Evolutionary conservation across 2,888 invertebrate species (phyloP).

Genomic region (Nomada fucata): DNA sequence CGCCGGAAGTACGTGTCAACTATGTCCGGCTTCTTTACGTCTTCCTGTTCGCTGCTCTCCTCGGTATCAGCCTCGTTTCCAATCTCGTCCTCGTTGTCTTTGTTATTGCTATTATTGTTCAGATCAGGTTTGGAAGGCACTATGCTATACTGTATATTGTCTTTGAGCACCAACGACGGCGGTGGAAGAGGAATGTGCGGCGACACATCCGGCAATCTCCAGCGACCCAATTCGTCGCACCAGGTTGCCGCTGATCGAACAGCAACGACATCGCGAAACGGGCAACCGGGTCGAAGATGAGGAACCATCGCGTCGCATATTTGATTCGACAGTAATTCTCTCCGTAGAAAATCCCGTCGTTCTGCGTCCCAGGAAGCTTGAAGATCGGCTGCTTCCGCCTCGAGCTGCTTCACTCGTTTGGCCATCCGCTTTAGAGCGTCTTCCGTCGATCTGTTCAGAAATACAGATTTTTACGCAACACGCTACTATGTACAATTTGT

Average conservation of each 20-base stretch:
- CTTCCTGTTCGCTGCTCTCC: conserved; percentile 45
- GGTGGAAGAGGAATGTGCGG: conserved; percentile 79
- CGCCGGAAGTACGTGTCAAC: conserved; percentile 81
- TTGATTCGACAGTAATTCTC: conserved; percentile 81
- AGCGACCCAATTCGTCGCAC: conserved; percentile 82
- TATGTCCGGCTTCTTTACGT: conserved; percentile 73
- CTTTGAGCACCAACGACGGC: conserved; percentile 68
- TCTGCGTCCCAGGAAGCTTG: conserved; percentile 83
- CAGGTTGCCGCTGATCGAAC: conserved; percentile 80
- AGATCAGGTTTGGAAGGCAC: conserved; percentile 70
- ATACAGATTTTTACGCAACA: not conserved
- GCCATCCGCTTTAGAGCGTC: conserved; percentile 82
- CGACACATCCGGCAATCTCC: conserved; percentile 80
- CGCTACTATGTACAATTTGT: not conserved
- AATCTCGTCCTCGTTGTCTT: conserved; percentile 60
- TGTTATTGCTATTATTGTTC: conserved; percentile 76
- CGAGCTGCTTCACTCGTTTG: conserved; percentile 79
- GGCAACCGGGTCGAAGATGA: conserved; percentile 82
- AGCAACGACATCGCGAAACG: conserved; percentile 79
- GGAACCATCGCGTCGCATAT: conserved; percentile 83
- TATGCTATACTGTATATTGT: conserved; percentile 28
- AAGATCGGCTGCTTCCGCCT: conserved; percentile 81
- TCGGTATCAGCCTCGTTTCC: conserved; percentile 61
- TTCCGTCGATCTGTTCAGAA: conserved; percentile 76
- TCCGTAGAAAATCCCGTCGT: conserved; percentile 80